phyloP scores from a whole-genome alignment of 2,888 invertebrate genomes.

The Brassicogethes aeneus region DNA sequence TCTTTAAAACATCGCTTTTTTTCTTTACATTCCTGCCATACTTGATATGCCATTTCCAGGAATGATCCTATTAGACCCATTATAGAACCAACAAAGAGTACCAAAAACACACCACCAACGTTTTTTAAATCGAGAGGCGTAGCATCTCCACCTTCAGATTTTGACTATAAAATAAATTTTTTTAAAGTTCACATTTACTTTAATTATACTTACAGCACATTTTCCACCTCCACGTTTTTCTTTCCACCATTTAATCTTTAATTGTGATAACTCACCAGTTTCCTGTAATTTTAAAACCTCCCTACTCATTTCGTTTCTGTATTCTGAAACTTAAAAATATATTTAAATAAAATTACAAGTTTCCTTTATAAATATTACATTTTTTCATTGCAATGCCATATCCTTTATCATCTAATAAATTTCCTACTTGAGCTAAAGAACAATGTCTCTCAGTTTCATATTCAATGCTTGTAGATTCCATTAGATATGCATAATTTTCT shows the following conservation, averaged over 20 bases:
- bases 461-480: conserved; percentile 87
- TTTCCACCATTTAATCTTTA: conserved; percentile 89
- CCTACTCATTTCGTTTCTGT: conserved; percentile 67
- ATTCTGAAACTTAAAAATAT: conserved; percentile 52
- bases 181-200: not conserved
- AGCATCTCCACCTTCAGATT: conserved; percentile 43
- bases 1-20: conserved; percentile 53
- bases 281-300: conserved; percentile 82
- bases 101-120: conserved; percentile 77
- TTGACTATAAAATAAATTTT: conserved; percentile 15
- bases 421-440: conserved; percentile 63
- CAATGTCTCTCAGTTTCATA: conserved; percentile 73
- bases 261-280: conserved; percentile 61
- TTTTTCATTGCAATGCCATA: conserved; percentile 82
- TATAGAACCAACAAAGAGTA: conserved; percentile 57
- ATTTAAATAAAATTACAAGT: not conserved
- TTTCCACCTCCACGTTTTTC: conserved; percentile 69
- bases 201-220: conserved; percentile 49
- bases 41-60: conserved; percentile 54
- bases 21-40: conserved; percentile 26
- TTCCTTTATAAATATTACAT: conserved; percentile 42
- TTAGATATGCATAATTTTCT: conserved; percentile 69
- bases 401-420: conserved; percentile 70
- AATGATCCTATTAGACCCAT: conserved; percentile 59
- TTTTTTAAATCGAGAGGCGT: conserved; percentile 65